Evolutionary conservation across 2,888 invertebrate species (phyloP).

Genomic region (Thera obeliscata): DNA sequence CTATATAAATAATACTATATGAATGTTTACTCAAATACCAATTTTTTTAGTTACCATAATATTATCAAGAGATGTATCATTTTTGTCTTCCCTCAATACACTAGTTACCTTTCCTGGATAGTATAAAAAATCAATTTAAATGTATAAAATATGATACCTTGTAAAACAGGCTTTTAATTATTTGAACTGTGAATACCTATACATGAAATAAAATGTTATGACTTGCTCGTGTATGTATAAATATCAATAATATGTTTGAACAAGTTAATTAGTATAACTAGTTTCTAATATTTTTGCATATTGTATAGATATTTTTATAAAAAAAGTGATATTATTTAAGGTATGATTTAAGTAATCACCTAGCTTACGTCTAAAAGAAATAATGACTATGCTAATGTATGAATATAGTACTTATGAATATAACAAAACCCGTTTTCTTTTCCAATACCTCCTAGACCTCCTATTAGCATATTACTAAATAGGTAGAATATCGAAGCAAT

Average conservation of each 20-base stretch:
- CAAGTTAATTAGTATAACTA: constrained; percentile 24
- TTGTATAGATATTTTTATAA: constrained; percentile 32
- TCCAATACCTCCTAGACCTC: not conserved
- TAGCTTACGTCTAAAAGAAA: constrained; percentile 56
- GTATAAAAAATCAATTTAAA: constrained; percentile 18
- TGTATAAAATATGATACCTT: not conserved
- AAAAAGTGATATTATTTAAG: constrained; percentile 72
- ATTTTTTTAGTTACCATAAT: constrained; percentile 64
- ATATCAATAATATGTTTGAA: constrained; percentile 19
- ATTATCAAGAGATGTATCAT: constrained; percentile 46
- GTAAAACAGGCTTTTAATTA: constrained; percentile 14
- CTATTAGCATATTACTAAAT: not conserved
- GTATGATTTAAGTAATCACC: constrained; percentile 28
- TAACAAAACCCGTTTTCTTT: constrained; percentile 36
- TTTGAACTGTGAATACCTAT: constrained; percentile 2
- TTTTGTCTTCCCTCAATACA: constrained; percentile 62
- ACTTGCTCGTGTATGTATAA: not conserved
- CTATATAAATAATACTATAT: not conserved
- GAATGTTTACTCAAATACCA: constrained; percentile 46
- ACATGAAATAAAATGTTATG: not conserved
- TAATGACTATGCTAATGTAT: constrained; percentile 55
- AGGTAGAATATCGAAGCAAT: not conserved
- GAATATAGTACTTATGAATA: constrained; percentile 33
- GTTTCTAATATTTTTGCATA: constrained; percentile 30
- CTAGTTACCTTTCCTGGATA: constrained; percentile 66